Conservation (phyloP, 2,113 vertebrate species). For the Myotis lucifugus region DNA sequence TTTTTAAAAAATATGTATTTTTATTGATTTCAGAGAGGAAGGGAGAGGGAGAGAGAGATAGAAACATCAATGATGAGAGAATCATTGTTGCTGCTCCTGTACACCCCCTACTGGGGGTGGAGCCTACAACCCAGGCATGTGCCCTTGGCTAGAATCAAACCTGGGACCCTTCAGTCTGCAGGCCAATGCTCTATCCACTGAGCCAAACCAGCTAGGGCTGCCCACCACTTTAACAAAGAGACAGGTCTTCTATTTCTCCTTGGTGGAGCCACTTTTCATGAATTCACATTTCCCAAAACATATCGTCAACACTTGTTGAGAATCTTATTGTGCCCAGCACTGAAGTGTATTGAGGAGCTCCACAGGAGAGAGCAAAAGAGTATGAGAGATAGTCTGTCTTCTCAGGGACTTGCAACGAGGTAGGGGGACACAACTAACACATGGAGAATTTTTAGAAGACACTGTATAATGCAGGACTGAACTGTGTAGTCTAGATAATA, state of each 20-base stretch:
- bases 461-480: not conserved
- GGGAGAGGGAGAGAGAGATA: too few species aligned
- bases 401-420: not conserved
- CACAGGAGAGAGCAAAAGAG: not conserved
- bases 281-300: slow-evolving; percentile 30
- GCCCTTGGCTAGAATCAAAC: too few species aligned
- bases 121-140: too few species aligned
- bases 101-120: too few species aligned
- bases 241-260: not conserved
- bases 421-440: not conserved
- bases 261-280: not conserved
- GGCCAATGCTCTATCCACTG: too few species aligned
- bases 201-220: too few species aligned
- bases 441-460: not conserved
- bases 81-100: too few species aligned
- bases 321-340: not conserved
- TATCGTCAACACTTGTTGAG: not conserved
- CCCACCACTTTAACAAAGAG: not conserved
- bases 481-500: not conserved
- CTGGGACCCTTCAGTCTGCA: too few species aligned
- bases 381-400: not conserved
- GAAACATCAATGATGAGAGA: too few species aligned
- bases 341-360: not conserved
- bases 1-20: too few species aligned
- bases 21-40: too few species aligned